Evolutionary conservation across 2,888 invertebrate species (phyloP).

Genomic region (Agrochola circellaris): DNA sequence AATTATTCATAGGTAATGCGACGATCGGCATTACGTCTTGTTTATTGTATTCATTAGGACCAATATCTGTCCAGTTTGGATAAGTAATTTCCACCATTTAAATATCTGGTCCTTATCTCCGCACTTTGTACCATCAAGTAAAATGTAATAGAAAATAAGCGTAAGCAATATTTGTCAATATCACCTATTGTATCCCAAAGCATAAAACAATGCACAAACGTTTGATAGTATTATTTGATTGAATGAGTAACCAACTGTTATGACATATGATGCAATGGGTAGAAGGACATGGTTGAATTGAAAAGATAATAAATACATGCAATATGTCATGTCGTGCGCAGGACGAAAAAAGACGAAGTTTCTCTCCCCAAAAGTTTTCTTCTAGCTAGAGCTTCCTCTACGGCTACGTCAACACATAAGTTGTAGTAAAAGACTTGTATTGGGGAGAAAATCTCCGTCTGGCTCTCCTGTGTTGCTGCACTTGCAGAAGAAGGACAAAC

Average conservation of each 20-base stretch:
- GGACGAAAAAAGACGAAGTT: not conserved
- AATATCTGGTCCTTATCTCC: conserved; percentile 15
- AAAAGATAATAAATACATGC: not conserved
- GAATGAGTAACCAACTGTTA: conserved; percentile 2
- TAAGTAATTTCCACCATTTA: conserved; percentile 4
- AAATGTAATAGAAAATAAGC: conserved; percentile 26
- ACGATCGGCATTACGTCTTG: conserved; percentile 13
- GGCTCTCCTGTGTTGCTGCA: not conserved
- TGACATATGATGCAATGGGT: not conserved
- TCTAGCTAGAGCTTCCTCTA: not conserved
- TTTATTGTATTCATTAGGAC: conserved; percentile 32
- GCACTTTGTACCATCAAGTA: not conserved
- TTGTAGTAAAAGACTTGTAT: too few species aligned
- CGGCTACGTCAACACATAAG: not conserved
- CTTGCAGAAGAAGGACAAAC: not conserved
- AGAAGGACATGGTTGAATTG: not conserved
- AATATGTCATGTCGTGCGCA: too few species aligned
- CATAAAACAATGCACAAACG: conserved; percentile 13
- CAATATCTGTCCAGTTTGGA: not conserved
- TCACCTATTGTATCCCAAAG: conserved; percentile 13
- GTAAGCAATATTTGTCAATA: conserved; percentile 14
- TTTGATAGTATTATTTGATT: conserved; percentile 16
- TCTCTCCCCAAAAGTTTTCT: not conserved
- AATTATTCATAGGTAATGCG: conserved; percentile 65
- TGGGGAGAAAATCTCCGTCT: not conserved